Percentiles rank a stretch among this genome's conserved stretches.
phyloP scores from a whole-genome alignment of 2,797 vertebrate genomes.

The Anas bahamensis region DNA sequence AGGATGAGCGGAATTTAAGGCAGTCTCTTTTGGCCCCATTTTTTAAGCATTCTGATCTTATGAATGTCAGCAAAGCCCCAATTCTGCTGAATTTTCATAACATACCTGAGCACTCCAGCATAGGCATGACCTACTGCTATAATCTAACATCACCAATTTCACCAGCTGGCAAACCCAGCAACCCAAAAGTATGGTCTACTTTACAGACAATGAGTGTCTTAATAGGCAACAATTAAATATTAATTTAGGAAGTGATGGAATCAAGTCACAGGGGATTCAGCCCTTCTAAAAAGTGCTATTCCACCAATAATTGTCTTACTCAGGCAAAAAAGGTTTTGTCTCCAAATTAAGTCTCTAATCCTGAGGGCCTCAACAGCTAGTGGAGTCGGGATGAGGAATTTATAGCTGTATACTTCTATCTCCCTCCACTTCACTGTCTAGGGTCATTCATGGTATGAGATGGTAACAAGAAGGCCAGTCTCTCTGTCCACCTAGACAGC shows the following conservation, averaged over 20 bases:
- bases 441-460: background rate
- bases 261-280: background rate
- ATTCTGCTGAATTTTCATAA: background rate
- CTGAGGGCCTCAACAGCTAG: background rate
- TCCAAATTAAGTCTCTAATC: background rate
- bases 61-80: background rate
- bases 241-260: background rate
- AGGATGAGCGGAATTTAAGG: background rate
- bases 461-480: background rate
- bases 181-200: background rate
- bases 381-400: background rate
- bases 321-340: background rate
- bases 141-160: background rate
- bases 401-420: background rate
- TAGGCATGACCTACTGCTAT: background rate
- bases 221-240: background rate
- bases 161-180: constrained; percentile 3
- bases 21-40: background rate
- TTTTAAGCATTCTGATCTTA: background rate
- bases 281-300: background rate
- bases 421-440: background rate
- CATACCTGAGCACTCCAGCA: background rate
- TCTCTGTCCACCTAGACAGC: background rate
- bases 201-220: background rate
- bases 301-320: background rate